A percentile compares a stretch with the other conserved stretches of the same genome.
Evolutionary conservation across 2,797 vertebrate genomes (phyloP).

Genomic region (Antennarius maculatus): DNA sequence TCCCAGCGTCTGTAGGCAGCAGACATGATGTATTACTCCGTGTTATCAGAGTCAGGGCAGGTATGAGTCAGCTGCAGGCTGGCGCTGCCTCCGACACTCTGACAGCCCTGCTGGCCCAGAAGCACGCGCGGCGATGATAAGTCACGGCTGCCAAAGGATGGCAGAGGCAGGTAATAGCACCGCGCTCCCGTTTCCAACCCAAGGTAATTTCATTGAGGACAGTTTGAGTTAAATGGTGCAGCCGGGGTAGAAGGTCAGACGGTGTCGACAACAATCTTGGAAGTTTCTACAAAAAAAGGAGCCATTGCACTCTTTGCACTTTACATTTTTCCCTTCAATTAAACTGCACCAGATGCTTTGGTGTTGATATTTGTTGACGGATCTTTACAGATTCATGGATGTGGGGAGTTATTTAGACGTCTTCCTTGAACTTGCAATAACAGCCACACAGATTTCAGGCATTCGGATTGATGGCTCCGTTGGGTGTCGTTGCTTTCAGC

Average conservation of each 20-base stretch:
- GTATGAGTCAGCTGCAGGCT: conserved; percentile 42
- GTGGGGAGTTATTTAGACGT: too few relatives aligned
- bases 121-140: conserved; percentile 20
- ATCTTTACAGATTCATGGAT: too few relatives aligned
- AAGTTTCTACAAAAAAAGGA: background rate
- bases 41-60: conserved; percentile 30
- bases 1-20: background rate
- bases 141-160: conserved; percentile 30
- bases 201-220: conserved; percentile 1
- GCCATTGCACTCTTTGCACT: background rate
- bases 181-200: conserved; percentile 5
- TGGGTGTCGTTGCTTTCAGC: too few relatives aligned
- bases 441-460: too few relatives aligned
- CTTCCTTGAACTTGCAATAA: too few relatives aligned
- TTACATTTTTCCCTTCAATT: too few relatives aligned
- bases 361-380: too few relatives aligned
- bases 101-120: conserved; percentile 16
- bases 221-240: background rate
- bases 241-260: background rate
- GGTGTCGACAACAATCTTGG: background rate
- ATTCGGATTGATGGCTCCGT: too few relatives aligned
- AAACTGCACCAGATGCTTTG: too few relatives aligned
- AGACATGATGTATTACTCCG: conserved; percentile 20
- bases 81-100: background rate
- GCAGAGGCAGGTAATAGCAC: conserved; percentile 5